These are phyloP conservation scores for Pristiophorus japonicus DNA, from an alignment of 2,113 vertebrate species.

Conservation along the genomic window DNA sequence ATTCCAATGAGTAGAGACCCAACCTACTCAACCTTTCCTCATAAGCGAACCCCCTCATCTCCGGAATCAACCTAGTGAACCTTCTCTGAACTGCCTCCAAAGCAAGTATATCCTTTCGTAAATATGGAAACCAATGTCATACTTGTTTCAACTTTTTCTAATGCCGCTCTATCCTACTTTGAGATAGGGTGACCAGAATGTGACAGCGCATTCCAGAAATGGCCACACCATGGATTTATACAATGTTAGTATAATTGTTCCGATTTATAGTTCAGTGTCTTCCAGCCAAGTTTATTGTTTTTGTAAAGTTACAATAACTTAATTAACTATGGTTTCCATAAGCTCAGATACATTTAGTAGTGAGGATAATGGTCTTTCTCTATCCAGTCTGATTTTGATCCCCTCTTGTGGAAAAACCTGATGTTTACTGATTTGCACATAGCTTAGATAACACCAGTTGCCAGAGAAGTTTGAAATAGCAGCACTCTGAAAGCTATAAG, in stretches of 20 bases:
- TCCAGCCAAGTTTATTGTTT: neutral
- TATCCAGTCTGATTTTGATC: too few relatives aligned
- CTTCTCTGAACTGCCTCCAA: too few relatives aligned
- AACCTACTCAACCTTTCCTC: too few relatives aligned
- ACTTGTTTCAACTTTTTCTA: neutral
- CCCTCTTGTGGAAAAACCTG: too few relatives aligned
- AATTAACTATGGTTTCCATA: neutral
- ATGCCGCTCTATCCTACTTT: neutral
- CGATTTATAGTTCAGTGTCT: neutral
- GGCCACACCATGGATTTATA: neutral
- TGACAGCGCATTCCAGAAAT: neutral
- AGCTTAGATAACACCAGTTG: too few relatives aligned
- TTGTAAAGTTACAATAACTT: neutral
- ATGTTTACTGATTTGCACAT: too few relatives aligned
- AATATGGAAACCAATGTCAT: too few relatives aligned
- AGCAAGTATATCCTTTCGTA: too few relatives aligned
- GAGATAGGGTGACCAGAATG: neutral
- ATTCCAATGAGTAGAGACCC: too few relatives aligned
- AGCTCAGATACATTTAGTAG: neutral
- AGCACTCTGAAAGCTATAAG: neutral
- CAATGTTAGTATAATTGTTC: neutral
- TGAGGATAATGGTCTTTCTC: neutral
- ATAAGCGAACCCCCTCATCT: too few relatives aligned
- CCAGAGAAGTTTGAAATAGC: too few relatives aligned
- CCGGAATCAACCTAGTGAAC: too few relatives aligned